A percentile compares a stretch with the other conserved stretches of the same genome.
Evolutionary conservation across 1,140 invertebrate species (phyloP).

Genomic region (Pissodes strobi): DNA sequence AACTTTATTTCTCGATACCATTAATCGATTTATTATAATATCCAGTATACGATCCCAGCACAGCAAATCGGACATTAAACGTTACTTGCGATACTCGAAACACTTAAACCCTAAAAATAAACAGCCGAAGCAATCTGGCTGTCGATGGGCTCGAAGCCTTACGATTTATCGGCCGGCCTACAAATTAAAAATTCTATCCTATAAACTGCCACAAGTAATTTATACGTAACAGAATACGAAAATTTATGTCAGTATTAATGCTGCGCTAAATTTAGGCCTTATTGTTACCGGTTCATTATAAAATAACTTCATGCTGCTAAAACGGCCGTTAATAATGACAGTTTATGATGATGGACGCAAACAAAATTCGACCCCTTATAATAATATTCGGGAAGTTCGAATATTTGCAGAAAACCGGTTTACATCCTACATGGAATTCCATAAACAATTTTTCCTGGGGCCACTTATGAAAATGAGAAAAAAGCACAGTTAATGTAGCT

Average conservation of each 20-base stretch:
- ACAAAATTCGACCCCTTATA: no score
- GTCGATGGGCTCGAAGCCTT: not conserved
- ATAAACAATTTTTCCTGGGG: no score
- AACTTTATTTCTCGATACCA: no score
- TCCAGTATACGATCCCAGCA: no score
- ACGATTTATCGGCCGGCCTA: slow-evolving; percentile 11
- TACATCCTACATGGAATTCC: no score
- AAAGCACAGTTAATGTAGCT: no score
- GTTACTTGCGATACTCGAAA: slow-evolving; percentile 6
- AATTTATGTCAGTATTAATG: slow-evolving; percentile 7
- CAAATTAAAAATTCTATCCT: slow-evolving; percentile 9
- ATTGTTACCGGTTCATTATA: slow-evolving; percentile 9
- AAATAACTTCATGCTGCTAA: slow-evolving; percentile 11
- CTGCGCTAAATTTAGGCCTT: slow-evolving; percentile 13
- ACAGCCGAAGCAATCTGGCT: slow-evolving; percentile 5
- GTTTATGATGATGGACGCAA: no score
- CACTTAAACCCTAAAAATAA: slow-evolving; percentile 13
- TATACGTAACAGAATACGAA: slow-evolving; percentile 10
- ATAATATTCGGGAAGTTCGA: no score
- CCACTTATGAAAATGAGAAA: no score
- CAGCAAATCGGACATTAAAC: no score
- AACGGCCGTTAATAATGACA: not conserved
- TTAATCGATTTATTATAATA: no score
- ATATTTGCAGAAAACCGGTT: no score
- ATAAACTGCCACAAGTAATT: slow-evolving; percentile 6